Percentiles rank a stretch among this genome's conserved stretches.
Evolutionary conservation across 2,888 invertebrate species (phyloP).

Genomic region (Nemoura dubitans): DNA sequence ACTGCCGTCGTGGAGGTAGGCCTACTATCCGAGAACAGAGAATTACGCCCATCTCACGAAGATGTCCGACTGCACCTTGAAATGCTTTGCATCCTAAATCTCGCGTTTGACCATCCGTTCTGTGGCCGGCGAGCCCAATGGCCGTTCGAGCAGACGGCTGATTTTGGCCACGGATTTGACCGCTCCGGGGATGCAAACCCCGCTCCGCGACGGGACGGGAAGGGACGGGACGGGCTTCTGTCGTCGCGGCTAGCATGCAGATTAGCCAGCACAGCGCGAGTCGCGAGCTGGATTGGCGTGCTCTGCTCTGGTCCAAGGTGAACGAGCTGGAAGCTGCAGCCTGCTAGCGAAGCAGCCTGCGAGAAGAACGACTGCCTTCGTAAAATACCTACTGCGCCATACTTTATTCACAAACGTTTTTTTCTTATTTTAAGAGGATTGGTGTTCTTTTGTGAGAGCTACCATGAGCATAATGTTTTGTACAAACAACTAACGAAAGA

Average conservation of each 20-base stretch:
- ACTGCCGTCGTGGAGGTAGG: background rate
- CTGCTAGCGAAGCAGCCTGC: background rate
- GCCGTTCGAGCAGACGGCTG: background rate
- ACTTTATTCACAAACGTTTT: background rate
- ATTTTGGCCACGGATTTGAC: no score
- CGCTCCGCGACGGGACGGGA: no score
- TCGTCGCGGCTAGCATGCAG: background rate
- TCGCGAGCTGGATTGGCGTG: slow-evolving; percentile 1
- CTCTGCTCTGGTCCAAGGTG: slow-evolving; percentile 12
- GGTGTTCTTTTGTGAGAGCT: slow-evolving; percentile 12
- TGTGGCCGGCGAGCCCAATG: no score
- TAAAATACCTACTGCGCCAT: background rate
- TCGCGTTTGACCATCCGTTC: no score
- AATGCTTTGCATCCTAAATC: background rate
- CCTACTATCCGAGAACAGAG: background rate
- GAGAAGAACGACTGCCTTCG: background rate
- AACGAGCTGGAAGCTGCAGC: background rate
- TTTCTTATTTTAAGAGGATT: background rate
- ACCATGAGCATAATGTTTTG: background rate
- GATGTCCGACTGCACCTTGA: background rate
- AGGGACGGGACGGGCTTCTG: background rate
- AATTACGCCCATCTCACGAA: background rate
- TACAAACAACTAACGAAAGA: background rate
- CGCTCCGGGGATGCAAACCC: no score
- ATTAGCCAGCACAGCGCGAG: background rate